Conservation (phyloP, 2,797 vertebrate genomes). For the Scolopax bukidnonensis region DNA sequence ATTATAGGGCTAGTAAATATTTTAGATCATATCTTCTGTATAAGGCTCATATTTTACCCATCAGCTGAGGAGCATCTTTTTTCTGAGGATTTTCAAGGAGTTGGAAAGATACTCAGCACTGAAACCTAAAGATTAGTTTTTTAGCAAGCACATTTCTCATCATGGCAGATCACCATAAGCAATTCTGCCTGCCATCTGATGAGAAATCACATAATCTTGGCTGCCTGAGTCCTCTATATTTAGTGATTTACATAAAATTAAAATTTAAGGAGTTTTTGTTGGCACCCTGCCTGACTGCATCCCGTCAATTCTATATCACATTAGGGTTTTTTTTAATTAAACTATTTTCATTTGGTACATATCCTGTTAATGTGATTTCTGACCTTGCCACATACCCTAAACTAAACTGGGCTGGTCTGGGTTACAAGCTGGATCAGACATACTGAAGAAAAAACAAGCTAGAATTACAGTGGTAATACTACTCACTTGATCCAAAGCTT, state of each 20-base stretch:
- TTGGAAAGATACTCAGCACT: neutral
- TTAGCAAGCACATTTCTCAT: neutral
- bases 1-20: neutral
- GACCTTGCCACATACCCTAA: neutral
- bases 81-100: neutral
- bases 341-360: neutral
- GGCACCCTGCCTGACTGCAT: neutral
- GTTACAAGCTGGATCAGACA: slow-evolving; percentile 4
- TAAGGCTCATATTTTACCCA: neutral
- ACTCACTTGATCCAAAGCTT: slow-evolving; percentile 45
- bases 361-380: neutral
- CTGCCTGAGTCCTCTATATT: neutral
- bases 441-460: neutral
- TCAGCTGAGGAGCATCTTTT: neutral
- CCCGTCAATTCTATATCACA: neutral
- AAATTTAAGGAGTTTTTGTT: neutral
- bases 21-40: neutral
- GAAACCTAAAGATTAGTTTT: neutral
- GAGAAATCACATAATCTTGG: neutral
- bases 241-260: neutral
- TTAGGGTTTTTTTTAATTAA: neutral
- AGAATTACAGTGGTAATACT: neutral
- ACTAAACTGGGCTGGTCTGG: neutral
- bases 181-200: neutral
- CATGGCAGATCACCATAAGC: neutral